These are phyloP conservation scores for Trematocara marginatum DNA, from an alignment of 2,113 vertebrate species.

Conservation along the genomic window DNA sequence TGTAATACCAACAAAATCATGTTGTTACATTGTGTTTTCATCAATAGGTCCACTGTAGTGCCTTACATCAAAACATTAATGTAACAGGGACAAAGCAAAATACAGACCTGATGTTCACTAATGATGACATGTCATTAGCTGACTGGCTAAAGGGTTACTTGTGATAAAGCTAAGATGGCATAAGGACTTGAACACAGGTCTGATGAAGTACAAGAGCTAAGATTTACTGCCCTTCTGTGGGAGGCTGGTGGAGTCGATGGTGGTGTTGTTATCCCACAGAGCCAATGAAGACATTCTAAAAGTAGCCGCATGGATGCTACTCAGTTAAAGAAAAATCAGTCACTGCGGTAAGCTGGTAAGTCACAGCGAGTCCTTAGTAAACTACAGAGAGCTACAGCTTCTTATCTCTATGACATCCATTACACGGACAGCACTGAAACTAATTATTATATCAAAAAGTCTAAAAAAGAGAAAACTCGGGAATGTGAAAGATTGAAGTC, in stretches of 20 bases:
- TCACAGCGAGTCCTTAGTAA: not conserved
- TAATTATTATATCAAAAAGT: not conserved
- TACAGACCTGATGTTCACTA: not conserved
- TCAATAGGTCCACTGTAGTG: not conserved
- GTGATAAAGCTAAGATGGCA: not conserved
- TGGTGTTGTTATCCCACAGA: not conserved
- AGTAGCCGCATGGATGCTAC: not conserved
- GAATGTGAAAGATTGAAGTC: not conserved
- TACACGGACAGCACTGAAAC: not conserved
- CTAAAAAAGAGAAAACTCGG: not conserved
- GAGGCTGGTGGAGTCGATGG: not conserved
- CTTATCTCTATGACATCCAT: not conserved
- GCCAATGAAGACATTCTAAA: not conserved
- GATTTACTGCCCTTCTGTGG: constrained; percentile 11
- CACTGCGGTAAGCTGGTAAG: not conserved
- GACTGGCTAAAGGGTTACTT: not conserved
- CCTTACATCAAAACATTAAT: not conserved
- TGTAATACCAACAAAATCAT: not conserved
- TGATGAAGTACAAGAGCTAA: not conserved
- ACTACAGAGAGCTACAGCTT: not conserved
- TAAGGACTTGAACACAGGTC: not conserved
- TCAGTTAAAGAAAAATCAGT: not conserved
- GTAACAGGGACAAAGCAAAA: not conserved
- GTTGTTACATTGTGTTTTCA: not conserved
- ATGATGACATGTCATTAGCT: not conserved